Evolutionary conservation across 2,797 vertebrate species (phyloP), one percentile per base, ranked within the genome.

Genomic region (Sebastes trivittatus): DNA sequence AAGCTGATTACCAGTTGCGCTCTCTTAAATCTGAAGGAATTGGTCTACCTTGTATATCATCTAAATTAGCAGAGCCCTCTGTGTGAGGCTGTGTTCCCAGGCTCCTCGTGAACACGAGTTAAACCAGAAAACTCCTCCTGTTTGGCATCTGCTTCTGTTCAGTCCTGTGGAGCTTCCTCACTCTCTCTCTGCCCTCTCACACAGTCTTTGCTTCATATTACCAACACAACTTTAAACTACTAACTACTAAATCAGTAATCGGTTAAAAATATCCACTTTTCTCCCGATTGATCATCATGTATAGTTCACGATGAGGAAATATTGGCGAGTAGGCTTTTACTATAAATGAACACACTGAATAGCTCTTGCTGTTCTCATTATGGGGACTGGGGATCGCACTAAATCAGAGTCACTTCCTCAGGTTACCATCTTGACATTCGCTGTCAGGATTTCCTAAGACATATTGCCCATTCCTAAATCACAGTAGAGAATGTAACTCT

Each of bases 141-240:
- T 86, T 72, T 80, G 77, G 73, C 78, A 79, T 86, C 72, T 80
- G 74, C 54, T 73, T 83, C 71, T 84, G 72, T 80, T 79, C 79
- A 85, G 61, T 73, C 66, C 74, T 18, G 25, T 34, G 20, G 64
- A 70, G 32, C 54, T 25, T 5, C 49, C 20, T 20, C n/a, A 5
- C 29, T 14, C 18, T 55, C 27, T 46, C n/a, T 66, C 54, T 56
- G 7, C 56, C 7, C 62, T 30, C 46, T 82, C 13, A 71, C 2
- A 36, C 16, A n/a, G 14, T 52, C 61, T 64, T 64, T 78, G 18
- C 77, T 55, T 75, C 49, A 32, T 60, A 32, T 52, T 55, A 23
- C 30, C 55, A 64, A 63, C 42, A 29, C 63, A 70, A 13, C 49
- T 75, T 80, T 18, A 30, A 79, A 70, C 46, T 49, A 49, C 46